phyloP scores from a whole-genome alignment of 2,113 vertebrate genomes.

The Nothobranchius furzeri region DNA sequence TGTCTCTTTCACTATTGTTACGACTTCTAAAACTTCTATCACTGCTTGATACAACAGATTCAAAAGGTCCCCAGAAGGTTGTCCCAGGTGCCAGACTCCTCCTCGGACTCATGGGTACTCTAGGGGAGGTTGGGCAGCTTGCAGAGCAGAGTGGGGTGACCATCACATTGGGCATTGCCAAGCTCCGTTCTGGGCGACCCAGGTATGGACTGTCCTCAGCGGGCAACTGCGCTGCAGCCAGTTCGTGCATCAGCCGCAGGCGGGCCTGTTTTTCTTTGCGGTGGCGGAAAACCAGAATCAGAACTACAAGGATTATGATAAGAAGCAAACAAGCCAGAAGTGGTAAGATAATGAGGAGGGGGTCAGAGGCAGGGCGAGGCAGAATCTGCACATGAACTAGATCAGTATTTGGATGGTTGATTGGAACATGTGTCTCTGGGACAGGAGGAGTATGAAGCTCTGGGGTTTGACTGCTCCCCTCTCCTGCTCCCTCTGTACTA shows the following conservation, averaged over 20 bases:
- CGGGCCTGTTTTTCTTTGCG: constrained; percentile 79
- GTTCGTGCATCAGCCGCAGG: constrained; percentile 65
- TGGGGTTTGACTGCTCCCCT: constrained; percentile 7
- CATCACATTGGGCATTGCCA: constrained; percentile 81
- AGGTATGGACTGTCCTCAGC: constrained; percentile 49
- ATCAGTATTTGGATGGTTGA: constrained; percentile 38
- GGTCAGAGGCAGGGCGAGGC: constrained; percentile 67
- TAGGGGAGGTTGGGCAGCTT: constrained; percentile 52
- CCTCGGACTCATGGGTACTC: constrained; percentile 35
- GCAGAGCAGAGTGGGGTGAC: constrained; percentile 81
- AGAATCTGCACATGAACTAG: constrained; percentile 56
- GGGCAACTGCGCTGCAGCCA: constrained; percentile 46
- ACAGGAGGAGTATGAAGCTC: constrained; percentile 37
- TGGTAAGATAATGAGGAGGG: constrained; percentile 79
- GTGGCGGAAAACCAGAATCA: constrained; percentile 78
- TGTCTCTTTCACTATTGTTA: constrained; percentile 18
- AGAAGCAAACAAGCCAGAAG: constrained; percentile 80
- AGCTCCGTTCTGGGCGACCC: constrained; percentile 73
- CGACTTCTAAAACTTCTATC: constrained; percentile 10
- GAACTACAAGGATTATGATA: constrained; percentile 70
- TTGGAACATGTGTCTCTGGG: constrained; percentile 31
- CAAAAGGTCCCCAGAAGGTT: constrained; percentile 76
- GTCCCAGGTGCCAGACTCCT: constrained; percentile 58
- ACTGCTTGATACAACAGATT: constrained; percentile 59
- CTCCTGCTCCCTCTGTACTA: constrained; percentile 18